Conservation (phyloP, 2,888 invertebrate genomes). For the Cantharis rufa region DNA sequence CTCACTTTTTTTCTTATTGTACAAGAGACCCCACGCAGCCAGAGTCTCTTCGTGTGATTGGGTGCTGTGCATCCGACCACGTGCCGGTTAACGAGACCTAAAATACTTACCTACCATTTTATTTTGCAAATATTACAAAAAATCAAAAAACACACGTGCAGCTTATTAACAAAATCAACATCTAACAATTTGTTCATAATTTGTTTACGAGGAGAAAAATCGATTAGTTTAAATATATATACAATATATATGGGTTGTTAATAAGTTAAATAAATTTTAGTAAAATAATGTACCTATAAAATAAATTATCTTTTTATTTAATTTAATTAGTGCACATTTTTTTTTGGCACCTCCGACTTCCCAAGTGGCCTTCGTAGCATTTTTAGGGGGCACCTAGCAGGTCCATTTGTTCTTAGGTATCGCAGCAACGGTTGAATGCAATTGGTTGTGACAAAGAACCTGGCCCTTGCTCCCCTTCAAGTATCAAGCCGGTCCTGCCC, state of each 20-base stretch:
- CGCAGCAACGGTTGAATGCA: too few relatives aligned
- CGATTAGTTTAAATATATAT: neutral
- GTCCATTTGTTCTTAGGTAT: too few relatives aligned
- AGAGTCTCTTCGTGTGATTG: slow-evolving; percentile 42
- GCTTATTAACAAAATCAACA: neutral
- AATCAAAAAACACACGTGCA: neutral
- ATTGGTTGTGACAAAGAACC: too few relatives aligned
- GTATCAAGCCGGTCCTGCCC: too few relatives aligned
- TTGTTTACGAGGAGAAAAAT: neutral
- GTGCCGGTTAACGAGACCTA: slow-evolving; percentile 43
- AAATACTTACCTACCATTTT: neutral
- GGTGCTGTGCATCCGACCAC: slow-evolving; percentile 33
- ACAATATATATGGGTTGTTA: neutral
- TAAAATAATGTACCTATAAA: neutral
- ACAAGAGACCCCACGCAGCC: neutral
- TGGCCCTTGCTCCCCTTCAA: too few relatives aligned
- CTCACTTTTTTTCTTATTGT: neutral
- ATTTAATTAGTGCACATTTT: neutral
- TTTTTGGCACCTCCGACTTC: neutral
- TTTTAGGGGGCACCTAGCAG: too few relatives aligned
- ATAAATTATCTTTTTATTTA: neutral
- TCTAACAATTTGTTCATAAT: neutral
- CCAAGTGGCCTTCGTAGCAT: neutral
- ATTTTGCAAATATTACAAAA: neutral
- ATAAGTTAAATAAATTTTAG: neutral